Base-by-base conservation (phyloP, 2,113 vertebrate species). In the Pterocles gutturalis region DNA sequence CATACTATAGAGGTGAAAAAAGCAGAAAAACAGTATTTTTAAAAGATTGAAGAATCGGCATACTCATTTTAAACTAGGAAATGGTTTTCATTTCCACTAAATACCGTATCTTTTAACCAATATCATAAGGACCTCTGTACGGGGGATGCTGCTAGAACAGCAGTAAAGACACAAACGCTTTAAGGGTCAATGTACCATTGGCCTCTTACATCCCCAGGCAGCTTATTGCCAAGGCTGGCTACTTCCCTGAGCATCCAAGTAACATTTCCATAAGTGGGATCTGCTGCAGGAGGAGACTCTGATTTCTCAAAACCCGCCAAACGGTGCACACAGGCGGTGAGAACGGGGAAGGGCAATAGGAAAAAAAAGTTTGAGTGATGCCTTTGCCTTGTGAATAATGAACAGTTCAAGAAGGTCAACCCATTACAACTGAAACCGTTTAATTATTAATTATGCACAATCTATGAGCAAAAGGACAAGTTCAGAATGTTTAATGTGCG, bases 381-480 rank as follows among this genome's bases (percentile, higher is more conserved):
- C 98, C 97, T 98, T 98, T 98, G 98, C 98, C 98, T 98, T 96
- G 98, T 99, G 99, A 99, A 98, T 99, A 99, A 99, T 99, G 99
- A 99, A 98, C 96, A 98, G 99, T 99, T 99, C 99, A 99, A 96
- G 97, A 97, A 97, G 99, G 99, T 99, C 99, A 99, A 99, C 98
- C 99, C 98, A 99, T 99, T 99, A 99, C 99, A 99, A 99, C 86
- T 83, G 98, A 98, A 98, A 97, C 98, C 98, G 98, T 99, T 99
- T 99, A 99, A 99, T 99, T 99, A 99, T 99, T 99, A 99, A 99
- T 99, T 99, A 99, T 99, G 99, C 98, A 98, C 98, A 98, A 99
- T 99, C 98, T 98, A 98, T 98, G 98, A 98, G 99, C 98, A 98
- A 99, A 98, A 98, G 98, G 98, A 99, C 98, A 98, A 97, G 98